Conservation (phyloP, 2,113 vertebrate genomes). For the Cololabis saira region DNA sequence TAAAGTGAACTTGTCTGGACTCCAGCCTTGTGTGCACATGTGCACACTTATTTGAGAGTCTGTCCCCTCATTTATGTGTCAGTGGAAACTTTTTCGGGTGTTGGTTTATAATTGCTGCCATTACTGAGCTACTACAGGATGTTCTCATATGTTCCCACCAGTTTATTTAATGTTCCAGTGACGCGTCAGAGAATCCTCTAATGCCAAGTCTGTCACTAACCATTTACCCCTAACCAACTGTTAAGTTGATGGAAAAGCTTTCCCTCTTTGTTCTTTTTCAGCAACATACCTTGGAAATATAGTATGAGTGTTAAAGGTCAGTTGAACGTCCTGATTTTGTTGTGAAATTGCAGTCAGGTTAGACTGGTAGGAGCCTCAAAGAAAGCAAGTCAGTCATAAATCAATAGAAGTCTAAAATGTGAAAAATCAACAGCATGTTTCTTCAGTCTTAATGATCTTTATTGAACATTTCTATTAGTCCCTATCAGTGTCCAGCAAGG, state of each 20-base stretch:
- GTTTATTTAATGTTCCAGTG: conserved; percentile 23
- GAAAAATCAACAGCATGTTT: not conserved
- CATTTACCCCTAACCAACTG: not conserved
- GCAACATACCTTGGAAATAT: too few relatives aligned
- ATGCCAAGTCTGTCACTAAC: not conserved
- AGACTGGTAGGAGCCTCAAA: too few relatives aligned
- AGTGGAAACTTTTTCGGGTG: conserved; percentile 2
- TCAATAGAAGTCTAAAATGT: not conserved
- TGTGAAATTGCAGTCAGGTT: not conserved
- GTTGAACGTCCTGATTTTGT: too few relatives aligned
- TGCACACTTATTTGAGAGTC: too few relatives aligned
- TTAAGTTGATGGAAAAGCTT: too few relatives aligned
- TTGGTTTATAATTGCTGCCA: conserved; percentile 18
- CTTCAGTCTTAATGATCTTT: not conserved
- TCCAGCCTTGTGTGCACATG: too few relatives aligned
- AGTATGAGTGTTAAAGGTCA: too few relatives aligned
- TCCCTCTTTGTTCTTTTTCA: too few relatives aligned
- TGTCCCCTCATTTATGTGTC: not conserved
- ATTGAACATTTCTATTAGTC: conserved; percentile 8
- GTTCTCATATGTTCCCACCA: conserved; percentile 46
- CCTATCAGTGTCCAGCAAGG: not conserved
- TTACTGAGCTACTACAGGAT: conserved; percentile 50
- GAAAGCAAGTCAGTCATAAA: not conserved
- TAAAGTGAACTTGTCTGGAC: too few relatives aligned
- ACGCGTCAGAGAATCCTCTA: conserved; percentile 1